phyloP scores from a whole-genome alignment of 2,113 vertebrate species.

The Planiliza haematocheilus region DNA sequence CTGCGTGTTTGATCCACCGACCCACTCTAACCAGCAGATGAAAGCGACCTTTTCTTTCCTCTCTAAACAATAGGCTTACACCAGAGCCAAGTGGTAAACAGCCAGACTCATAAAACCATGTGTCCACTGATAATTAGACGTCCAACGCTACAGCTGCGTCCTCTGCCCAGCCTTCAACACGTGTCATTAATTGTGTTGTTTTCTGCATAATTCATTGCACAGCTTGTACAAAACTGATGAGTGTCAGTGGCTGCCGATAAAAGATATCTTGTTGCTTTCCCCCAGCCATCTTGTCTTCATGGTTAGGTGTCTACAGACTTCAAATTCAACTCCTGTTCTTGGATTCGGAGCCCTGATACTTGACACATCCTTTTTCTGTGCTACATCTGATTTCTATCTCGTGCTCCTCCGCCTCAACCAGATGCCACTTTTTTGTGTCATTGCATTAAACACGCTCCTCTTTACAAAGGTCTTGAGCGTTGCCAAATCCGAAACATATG shows the following conservation, averaged over 20 bases:
- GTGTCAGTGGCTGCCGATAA: conserved; percentile 44
- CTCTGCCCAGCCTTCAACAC: conserved; percentile 24
- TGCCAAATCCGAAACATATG: conserved; percentile 61
- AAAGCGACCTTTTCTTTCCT: conserved; percentile 53
- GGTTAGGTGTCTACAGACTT: conserved; percentile 31
- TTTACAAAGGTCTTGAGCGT: conserved; percentile 5
- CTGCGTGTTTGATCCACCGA: conserved; percentile 45
- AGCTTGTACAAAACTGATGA: conserved; percentile 46
- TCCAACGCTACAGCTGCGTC: conserved; percentile 25
- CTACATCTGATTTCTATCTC: conserved; percentile 27
- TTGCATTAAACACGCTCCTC: conserved; percentile 6
- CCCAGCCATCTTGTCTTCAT: conserved; percentile 33
- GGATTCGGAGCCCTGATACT: background rate
- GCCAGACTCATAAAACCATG: conserved; percentile 49
- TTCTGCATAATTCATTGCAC: conserved; percentile 22
- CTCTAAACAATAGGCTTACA: conserved; percentile 57
- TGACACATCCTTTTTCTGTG: conserved; percentile 5
- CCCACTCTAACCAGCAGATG: conserved; percentile 45
- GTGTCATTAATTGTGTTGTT: conserved; percentile 30
- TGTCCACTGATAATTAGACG: conserved; percentile 47
- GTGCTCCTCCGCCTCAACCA: background rate
- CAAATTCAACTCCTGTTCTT: conserved; percentile 10
- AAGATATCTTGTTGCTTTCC: conserved; percentile 30
- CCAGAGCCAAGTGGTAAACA: conserved; percentile 61
- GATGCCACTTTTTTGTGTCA: conserved; percentile 6